Conservation (phyloP, 1,140 invertebrate species). For the Eumaeus atala region DNA sequence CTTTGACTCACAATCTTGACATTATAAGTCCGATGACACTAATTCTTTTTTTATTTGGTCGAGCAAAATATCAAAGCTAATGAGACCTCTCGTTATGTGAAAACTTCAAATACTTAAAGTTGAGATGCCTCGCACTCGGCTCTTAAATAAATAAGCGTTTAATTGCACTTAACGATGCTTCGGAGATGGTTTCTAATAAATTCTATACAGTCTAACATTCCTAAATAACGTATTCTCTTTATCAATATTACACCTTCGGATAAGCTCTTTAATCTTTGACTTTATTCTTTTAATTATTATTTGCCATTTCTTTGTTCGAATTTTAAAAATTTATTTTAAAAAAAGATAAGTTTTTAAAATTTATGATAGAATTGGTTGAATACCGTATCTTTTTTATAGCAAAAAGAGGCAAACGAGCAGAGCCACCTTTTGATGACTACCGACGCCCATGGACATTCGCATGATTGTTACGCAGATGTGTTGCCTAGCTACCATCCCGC, state of each 20-base stretch:
- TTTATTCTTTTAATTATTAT: too few relatives aligned
- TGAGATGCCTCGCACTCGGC: not conserved
- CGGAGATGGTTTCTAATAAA: not conserved
- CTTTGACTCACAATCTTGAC: conserved; percentile 9
- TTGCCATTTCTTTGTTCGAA: too few relatives aligned
- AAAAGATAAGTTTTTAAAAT: too few relatives aligned
- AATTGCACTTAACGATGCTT: conserved; percentile 2
- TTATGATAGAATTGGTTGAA: too few relatives aligned
- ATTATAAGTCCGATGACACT: conserved; percentile 7
- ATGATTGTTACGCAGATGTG: too few relatives aligned
- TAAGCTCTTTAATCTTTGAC: not conserved
- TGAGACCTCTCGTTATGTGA: not conserved
- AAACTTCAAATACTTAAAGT: conserved; percentile 3
- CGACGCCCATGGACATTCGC: too few relatives aligned
- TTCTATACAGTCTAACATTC: conserved; percentile 7
- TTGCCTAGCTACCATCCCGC: too few relatives aligned
- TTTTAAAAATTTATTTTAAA: too few relatives aligned
- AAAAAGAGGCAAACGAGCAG: too few relatives aligned
- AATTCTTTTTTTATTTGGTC: not conserved
- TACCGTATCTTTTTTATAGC: too few relatives aligned
- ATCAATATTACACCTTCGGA: not conserved
- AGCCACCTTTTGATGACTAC: too few relatives aligned
- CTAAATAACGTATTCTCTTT: not conserved
- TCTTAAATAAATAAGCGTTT: conserved; percentile 4
- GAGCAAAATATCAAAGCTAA: conserved; percentile 10